Evolutionary conservation across 2,113 vertebrate species (phyloP).

Genomic region (Nibea albiflora): DNA sequence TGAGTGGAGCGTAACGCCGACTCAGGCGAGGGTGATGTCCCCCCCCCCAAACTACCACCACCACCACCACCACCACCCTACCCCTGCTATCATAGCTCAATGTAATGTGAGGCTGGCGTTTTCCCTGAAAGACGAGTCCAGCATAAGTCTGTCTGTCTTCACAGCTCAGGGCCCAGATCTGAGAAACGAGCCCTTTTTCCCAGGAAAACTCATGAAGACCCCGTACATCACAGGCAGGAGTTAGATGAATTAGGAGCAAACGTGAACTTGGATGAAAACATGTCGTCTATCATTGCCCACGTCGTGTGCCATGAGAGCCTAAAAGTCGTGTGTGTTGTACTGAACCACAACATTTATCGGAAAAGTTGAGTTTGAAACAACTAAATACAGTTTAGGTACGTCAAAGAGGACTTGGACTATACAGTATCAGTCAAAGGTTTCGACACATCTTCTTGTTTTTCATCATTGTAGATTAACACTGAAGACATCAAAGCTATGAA

Average conservation of each 20-base stretch:
- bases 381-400: too few relatives aligned
- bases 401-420: background rate
- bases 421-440: too few relatives aligned
- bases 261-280: conserved; percentile 52
- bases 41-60: background rate
- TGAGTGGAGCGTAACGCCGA: conserved; percentile 68
- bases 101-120: conserved; percentile 59
- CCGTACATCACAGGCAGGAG: conserved; percentile 31
- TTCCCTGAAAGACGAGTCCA: conserved; percentile 58
- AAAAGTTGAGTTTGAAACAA: conserved; percentile 6
- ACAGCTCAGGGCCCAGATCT: conserved; percentile 59
- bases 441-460: too few relatives aligned
- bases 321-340: background rate
- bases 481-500: too few relatives aligned
- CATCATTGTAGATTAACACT: too few relatives aligned
- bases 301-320: background rate
- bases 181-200: conserved; percentile 40
- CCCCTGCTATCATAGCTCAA: conserved; percentile 60
- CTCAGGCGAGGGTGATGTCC: conserved; percentile 49
- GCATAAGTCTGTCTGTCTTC: conserved; percentile 61
- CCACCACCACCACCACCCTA: background rate
- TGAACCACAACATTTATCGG: conserved; percentile 17
- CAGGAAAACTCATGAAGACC: conserved; percentile 41
- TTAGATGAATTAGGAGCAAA: conserved; percentile 49
- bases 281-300: conserved; percentile 21